These are phyloP conservation scores for Xanthorhoe designata DNA, from an alignment of 2,888 invertebrate species.

Conservation along the genomic window DNA sequence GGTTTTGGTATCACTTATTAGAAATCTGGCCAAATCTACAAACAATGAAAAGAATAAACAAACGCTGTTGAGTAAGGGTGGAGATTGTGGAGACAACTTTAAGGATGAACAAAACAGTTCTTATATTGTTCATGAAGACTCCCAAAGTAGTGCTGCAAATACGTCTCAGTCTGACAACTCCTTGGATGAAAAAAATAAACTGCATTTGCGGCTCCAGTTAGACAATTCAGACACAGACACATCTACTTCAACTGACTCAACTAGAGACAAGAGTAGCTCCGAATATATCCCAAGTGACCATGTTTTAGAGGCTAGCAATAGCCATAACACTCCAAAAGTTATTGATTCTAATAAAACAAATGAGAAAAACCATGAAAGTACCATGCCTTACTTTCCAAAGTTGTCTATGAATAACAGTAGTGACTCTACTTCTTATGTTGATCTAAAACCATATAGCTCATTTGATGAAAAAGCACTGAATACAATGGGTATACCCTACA, in stretches of 20 bases:
- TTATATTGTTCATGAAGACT: conserved; percentile 78
- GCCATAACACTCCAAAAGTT: conserved; percentile 41
- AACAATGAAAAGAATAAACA: conserved; percentile 53
- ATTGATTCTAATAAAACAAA: conserved; percentile 6
- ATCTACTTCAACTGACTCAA: conserved; percentile 78
- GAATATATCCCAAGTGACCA: conserved; percentile 78
- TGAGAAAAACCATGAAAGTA: conserved; percentile 36
- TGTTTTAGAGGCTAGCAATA: conserved; percentile 51
- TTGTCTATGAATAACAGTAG: conserved; percentile 65
- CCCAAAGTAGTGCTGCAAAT: conserved; percentile 68
- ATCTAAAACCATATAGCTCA: conserved; percentile 70
- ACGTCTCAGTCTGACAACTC: conserved; percentile 78
- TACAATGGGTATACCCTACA: conserved; percentile 61
- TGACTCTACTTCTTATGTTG: conserved; percentile 77
- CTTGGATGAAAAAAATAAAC: conserved; percentile 78
- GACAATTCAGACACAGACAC: conserved; percentile 81
- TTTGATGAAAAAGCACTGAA: conserved; percentile 67
- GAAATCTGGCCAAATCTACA: conserved; percentile 57
- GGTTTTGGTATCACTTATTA: conserved; percentile 67
- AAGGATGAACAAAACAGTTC: conserved; percentile 76
- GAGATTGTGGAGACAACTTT: conserved; percentile 48
- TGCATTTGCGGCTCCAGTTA: conserved; percentile 70
- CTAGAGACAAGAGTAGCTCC: conserved; percentile 72
- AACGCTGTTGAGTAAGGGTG: conserved; percentile 50
- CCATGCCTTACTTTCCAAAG: conserved; percentile 49